A percentile compares a stretch with the other conserved stretches of the same genome.
phyloP scores from a whole-genome alignment of 1,140 invertebrate genomes.

The Drosophila tropicalis region DNA sequence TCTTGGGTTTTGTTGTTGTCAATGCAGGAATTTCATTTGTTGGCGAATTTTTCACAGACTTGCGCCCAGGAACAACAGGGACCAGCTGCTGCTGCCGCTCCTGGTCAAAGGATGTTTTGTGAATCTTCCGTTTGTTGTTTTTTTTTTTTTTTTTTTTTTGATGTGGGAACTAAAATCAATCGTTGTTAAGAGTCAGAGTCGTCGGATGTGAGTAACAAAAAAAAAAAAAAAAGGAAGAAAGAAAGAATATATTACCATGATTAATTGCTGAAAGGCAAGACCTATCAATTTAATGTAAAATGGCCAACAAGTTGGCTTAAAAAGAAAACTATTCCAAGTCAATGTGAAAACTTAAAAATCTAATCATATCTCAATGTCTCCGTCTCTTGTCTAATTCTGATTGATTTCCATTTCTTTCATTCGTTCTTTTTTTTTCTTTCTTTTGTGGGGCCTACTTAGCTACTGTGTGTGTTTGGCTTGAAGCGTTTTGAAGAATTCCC shows the following conservation, averaged over 20 bases:
- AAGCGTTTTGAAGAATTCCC: neutral
- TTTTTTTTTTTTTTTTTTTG: neutral
- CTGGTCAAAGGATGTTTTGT: constrained; percentile 11
- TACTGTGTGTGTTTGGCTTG: constrained; percentile 34
- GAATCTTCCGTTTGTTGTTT: neutral
- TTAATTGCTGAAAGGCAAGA: constrained; percentile 1
- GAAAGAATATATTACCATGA: neutral
- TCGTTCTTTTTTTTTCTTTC: neutral
- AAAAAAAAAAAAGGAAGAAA: neutral
- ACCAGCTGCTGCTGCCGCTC: constrained; percentile 47
- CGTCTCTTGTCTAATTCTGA: constrained; percentile 1
- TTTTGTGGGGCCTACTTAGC: constrained; percentile 20
- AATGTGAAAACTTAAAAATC: neutral
- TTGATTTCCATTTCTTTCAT: constrained; percentile 19
- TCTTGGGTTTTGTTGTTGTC: constrained; percentile 30
- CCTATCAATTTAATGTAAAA: constrained; percentile 6
- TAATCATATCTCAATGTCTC: neutral
- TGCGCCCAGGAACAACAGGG: constrained; percentile 39
- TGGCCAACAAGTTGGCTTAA: constrained; percentile 4
- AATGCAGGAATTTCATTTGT: constrained; percentile 64
- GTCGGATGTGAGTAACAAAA: constrained; percentile 5
- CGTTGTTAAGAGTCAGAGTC: constrained; percentile 5
- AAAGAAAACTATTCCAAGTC: neutral
- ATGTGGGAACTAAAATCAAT: constrained; percentile 11
- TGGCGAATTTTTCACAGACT: constrained; percentile 75